Base-by-base conservation (phyloP, 2,888 invertebrate species). In the Pterostichus niger region DNA sequence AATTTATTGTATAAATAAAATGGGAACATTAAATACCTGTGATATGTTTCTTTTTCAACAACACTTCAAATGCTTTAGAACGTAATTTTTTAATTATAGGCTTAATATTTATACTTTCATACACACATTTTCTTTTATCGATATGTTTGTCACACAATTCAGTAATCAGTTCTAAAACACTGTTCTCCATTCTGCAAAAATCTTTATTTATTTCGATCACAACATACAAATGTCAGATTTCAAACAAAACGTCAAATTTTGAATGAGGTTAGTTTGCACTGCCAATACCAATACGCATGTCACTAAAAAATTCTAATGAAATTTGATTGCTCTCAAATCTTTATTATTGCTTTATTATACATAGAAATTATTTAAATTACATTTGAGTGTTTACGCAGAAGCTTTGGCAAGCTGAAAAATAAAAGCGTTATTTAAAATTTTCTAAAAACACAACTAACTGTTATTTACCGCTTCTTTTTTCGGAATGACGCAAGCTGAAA, bases 81-180 rank as follows among this genome's bases (percentile, higher is more conserved):
- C 89, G 86, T 35, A 87, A 85, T 84, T 84, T 85, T 84, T 86
- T 87, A 17, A 88, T 82, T 11, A 59, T 61, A 52, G 15, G n/a
- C n/a, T 54, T 33, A 33, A 78, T 59, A 64, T 82, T 82, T 46
- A 77, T 82, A 49, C 46, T 73, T 77, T 59, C 24, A 78, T 71
- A 71, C 13, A 79, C 49, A 61, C 79, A 79, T 49, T 77, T 79
- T 40, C 83, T 40, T 79, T 84, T 84, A 61, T 84, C 85, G 11
- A 86, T 75, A 83, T 87, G 87, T 84, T 87, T 87, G 84, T 88
- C 88, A 85, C 89, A 89, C 81, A 89, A 86, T 82, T 86, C 86
- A 44, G 89, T 89, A 78, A 89, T 86, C 85, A 89, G 87, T 84
- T 85, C 84, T 81, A 86, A 87, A 61, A 88, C 85, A 84, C 87